Evolutionary conservation across 2,113 vertebrate species (phyloP).

Genomic region (Zosterops japonicus): DNA sequence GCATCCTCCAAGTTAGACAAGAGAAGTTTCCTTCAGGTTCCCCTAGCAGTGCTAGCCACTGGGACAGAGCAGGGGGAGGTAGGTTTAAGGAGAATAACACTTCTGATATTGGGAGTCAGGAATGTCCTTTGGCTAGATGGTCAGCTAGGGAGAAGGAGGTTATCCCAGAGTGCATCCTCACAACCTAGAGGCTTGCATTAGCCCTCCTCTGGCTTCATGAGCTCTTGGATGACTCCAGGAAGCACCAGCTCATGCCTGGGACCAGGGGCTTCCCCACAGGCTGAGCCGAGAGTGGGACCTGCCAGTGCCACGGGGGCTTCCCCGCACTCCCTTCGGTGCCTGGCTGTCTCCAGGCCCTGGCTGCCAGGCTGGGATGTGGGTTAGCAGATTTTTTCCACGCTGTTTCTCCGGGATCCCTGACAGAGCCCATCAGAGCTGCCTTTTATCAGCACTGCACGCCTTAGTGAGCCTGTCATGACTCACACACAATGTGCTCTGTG

Average conservation of each 20-base stretch:
- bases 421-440: constrained; percentile 77
- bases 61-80: not conserved
- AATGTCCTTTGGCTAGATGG: not conserved
- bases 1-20: not conserved
- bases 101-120: not conserved
- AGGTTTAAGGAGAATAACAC: not conserved
- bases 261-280: not conserved
- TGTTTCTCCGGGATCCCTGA: constrained; percentile 67
- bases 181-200: not conserved
- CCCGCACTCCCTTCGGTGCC: not conserved
- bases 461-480: constrained; percentile 86
- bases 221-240: not conserved
- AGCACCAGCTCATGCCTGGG: not conserved
- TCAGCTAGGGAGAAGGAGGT: not conserved
- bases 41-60: rapidly evolving
- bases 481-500: constrained; percentile 84
- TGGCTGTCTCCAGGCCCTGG: not conserved
- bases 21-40: not conserved
- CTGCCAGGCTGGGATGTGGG: constrained; percentile 53
- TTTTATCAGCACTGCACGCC: constrained; percentile 83
- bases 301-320: not conserved
- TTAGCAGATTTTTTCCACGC: constrained; percentile 61
- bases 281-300: not conserved
- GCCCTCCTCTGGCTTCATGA: not conserved
- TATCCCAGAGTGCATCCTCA: not conserved